Evolutionary conservation across 92 coral and sea anemone genomes (phyloP).

Genomic region (Desmophyllum pertusum): DNA sequence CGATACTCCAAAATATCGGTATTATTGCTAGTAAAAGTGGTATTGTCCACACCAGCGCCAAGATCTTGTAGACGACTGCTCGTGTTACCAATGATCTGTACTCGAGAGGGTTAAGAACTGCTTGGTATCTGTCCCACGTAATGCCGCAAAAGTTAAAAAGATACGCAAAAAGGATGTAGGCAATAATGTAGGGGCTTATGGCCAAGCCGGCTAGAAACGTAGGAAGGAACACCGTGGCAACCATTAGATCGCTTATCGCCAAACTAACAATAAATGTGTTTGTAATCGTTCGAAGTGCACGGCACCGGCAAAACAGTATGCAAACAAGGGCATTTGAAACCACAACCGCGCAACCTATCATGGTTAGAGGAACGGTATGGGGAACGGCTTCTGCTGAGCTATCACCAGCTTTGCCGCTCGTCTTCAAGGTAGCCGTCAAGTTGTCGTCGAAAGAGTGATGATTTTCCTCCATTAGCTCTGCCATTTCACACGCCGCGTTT

Average conservation of each 20-base stretch:
- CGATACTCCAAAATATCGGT: conserved; percentile 75
- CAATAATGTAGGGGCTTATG: conserved; percentile 77
- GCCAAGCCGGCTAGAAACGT: conserved; percentile 67
- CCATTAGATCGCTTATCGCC: conserved; percentile 86
- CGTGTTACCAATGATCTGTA: conserved; percentile 77
- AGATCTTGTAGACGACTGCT: conserved; percentile 61
- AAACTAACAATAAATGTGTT: conserved; percentile 88
- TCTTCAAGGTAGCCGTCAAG: not conserved
- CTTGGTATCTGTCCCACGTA: conserved; percentile 90
- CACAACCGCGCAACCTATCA: conserved; percentile 75
- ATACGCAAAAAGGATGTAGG: conserved; percentile 88
- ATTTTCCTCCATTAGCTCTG: conserved; percentile 4
- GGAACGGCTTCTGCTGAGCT: not conserved
- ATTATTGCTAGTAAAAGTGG: conserved; percentile 72
- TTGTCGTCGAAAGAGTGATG: not conserved
- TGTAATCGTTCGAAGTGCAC: conserved; percentile 79
- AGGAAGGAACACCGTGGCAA: conserved; percentile 83
- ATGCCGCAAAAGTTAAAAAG: conserved; percentile 93
- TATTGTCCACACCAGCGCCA: conserved; percentile 71
- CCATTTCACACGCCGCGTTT: not conserved
- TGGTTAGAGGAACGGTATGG: conserved; percentile 38
- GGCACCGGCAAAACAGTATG: conserved; percentile 65
- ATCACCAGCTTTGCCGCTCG: not conserved
- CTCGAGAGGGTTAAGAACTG: conserved; percentile 81
- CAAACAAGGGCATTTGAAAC: conserved; percentile 84